Base-by-base conservation (phyloP, 2,797 vertebrate genomes). In the Syngnathus rostellatus region DNA sequence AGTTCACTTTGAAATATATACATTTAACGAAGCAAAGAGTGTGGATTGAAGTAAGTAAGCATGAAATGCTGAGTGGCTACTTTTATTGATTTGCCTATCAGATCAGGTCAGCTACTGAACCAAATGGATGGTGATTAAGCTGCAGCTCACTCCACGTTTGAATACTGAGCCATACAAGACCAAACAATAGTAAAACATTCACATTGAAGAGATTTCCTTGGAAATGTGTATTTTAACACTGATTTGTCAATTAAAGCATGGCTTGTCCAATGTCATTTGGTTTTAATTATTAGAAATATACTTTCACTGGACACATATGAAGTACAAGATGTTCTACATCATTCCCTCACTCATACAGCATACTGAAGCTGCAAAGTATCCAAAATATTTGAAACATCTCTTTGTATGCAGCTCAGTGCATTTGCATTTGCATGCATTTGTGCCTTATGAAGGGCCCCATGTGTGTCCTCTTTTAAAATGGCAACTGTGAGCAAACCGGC, bases 1-100 rank as follows among this genome's bases (percentile, higher is more conserved):
- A 72, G 54, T 73, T 72, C 66, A 64, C 75, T 76, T 79, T 82
- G 74, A 76, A 79, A 69, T 79, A 84, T 80, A 79, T 77, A 83
- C 70, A 79, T 61, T 62, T 80, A 71, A 40, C 64, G 10, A 55
- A 12, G 53, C 23, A 55, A 31, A 31, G 55, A 2, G 4, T 57
- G 7, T 57, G 54, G 25, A 57, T 55, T 66, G 16, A 43, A 14
- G 64, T n/a, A 60, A 31, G 63, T 16, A 12, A 43, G 12, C 23
- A 23, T 23, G 43, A 45, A 23, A 43, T 8, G 60, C n/a, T 23
- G 60, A 62, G n/a, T 45, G 31, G 31, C 31, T 31, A 62, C 8
- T 62, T 62, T 41, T 43, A 10, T 61, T 5, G 40, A 41, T 43
- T 58, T 76, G 39, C 14, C 25, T 68, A 68, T 39, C 23, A 48